phyloP scores from a whole-genome alignment of 2,888 invertebrate genomes.

The Latheticus oryzae region DNA sequence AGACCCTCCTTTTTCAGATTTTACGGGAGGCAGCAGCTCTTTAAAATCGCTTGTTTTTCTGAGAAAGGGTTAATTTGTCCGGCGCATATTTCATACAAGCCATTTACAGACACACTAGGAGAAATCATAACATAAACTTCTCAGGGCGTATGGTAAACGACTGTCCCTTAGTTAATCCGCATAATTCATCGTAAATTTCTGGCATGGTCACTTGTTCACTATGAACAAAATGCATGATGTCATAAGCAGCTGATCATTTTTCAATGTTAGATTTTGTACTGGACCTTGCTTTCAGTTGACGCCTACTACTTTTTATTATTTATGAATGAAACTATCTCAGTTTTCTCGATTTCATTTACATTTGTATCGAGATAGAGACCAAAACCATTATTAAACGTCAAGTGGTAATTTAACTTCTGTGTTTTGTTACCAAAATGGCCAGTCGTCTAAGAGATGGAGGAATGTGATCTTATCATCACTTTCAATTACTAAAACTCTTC shows the following conservation, averaged over 20 bases:
- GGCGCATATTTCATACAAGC: constrained; percentile 50
- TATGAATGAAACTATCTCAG: constrained; percentile 47
- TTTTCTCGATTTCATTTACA: constrained; percentile 42
- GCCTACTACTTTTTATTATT: constrained; percentile 47
- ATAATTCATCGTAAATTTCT: constrained; percentile 52
- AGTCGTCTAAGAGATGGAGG: too few species aligned
- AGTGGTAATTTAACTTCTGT: constrained; percentile 35
- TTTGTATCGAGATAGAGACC: constrained; percentile 39
- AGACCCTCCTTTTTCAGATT: constrained; percentile 39
- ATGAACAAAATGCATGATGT: constrained; percentile 51
- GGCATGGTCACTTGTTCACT: constrained; percentile 52
- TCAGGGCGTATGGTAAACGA: constrained; percentile 42
- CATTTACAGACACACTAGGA: constrained; percentile 48
- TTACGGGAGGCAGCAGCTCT: constrained; percentile 23
- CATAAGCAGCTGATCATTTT: constrained; percentile 53
- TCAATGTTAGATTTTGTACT: constrained; percentile 49
- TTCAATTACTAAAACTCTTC: too few species aligned
- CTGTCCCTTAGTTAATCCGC: constrained; percentile 44
- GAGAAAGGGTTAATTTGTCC: constrained; percentile 52
- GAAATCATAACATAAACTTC: constrained; percentile 44
- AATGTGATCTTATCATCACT: too few species aligned
- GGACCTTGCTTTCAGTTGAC: constrained; percentile 43
- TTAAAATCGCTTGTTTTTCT: constrained; percentile 45
- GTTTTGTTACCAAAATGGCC: constrained; percentile 25
- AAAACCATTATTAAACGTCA: constrained; percentile 37